Conservation (phyloP, 2,797 vertebrate species). For the Sebastes variabilis region DNA sequence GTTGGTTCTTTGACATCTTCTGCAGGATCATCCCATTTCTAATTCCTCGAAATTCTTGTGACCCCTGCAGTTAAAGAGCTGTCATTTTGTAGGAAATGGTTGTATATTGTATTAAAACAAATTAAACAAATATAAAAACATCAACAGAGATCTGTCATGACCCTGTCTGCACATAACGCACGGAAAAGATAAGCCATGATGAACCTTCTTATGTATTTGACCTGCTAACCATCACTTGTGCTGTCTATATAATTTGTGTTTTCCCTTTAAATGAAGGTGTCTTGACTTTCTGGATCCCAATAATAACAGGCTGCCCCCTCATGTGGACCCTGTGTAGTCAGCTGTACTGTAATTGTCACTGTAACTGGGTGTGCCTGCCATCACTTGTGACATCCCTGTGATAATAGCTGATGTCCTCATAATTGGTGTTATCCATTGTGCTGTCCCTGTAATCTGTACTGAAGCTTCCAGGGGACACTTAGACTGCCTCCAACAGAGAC, state of each 20-base stretch:
- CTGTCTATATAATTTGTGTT: slow-evolving; percentile 41
- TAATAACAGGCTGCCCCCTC: slow-evolving; percentile 47
- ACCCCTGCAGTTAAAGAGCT: background rate
- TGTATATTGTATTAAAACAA: background rate
- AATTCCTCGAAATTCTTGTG: background rate
- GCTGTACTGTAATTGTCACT: slow-evolving; percentile 43
- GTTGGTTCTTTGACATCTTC: background rate
- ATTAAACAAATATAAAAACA: background rate
- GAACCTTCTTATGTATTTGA: background rate
- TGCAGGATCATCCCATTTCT: background rate
- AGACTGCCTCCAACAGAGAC: slow-evolving; percentile 42
- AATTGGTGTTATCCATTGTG: slow-evolving; percentile 62
- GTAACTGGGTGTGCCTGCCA: slow-evolving; percentile 40
- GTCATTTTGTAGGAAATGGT: background rate
- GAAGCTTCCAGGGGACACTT: slow-evolving; percentile 39
- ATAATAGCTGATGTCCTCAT: slow-evolving; percentile 55
- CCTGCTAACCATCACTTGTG: slow-evolving; percentile 13
- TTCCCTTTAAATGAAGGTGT: slow-evolving; percentile 51
- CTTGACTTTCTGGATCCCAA: slow-evolving; percentile 25
- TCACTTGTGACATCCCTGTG: slow-evolving; percentile 48
- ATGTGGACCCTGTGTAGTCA: slow-evolving; percentile 36
- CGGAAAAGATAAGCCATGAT: background rate
- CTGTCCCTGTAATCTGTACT: slow-evolving; percentile 52
- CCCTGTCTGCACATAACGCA: background rate
- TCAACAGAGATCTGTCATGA: background rate